Conservation (phyloP, 2,797 vertebrate genomes). For the Muscicapa striata region DNA sequence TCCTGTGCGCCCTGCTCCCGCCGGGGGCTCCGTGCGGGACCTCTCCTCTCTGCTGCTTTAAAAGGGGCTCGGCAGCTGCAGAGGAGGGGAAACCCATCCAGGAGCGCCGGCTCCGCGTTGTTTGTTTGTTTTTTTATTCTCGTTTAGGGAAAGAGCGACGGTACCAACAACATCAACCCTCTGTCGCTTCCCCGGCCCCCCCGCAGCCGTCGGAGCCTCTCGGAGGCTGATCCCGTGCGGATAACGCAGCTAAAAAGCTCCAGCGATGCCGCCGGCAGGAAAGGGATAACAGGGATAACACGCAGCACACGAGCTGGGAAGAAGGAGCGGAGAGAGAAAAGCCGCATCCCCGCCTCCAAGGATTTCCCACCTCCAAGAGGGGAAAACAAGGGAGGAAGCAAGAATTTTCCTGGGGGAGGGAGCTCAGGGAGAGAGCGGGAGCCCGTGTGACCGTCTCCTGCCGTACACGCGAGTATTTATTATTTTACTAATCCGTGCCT, state of each 20-base stretch:
- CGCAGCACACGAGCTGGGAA: neutral
- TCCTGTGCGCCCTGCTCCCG: neutral
- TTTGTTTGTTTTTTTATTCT: neutral
- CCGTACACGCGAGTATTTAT: slow-evolving; percentile 45
- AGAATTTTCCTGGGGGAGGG: slow-evolving; percentile 19
- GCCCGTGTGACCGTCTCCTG: neutral
- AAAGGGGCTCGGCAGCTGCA: neutral
- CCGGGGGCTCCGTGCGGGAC: neutral
- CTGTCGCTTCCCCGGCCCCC: too few relatives aligned
- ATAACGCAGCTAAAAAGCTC: neutral
- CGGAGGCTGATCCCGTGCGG: neutral
- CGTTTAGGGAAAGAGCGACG: neutral
- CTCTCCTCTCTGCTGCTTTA: neutral
- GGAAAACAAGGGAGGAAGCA: neutral
- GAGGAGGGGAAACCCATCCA: neutral
- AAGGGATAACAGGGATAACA: neutral
- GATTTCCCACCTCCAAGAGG: neutral
- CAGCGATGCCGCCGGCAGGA: neutral
- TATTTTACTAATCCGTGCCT: neutral
- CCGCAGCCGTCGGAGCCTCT: neutral
- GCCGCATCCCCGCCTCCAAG: slow-evolving; percentile 24
- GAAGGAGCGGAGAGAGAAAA: neutral
- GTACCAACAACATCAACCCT: neutral
- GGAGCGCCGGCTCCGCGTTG: neutral
- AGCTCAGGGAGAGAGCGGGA: neutral